These are phyloP conservation scores for Turritopsis dohrnii DNA, from an alignment of 30 jellyfish, hydroid and myxozoan species.

Conservation along the genomic window DNA sequence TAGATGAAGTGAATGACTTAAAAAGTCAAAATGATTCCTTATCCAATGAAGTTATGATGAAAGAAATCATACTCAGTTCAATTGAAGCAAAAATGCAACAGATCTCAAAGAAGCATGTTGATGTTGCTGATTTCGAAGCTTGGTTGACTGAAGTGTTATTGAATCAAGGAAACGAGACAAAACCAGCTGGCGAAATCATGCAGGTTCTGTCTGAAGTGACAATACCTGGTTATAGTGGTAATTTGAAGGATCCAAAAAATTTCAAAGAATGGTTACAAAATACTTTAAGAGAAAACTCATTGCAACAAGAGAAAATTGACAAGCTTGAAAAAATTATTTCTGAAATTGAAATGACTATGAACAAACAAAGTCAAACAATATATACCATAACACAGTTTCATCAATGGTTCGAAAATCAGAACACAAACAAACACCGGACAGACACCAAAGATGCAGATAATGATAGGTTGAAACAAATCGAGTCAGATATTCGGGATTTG, in stretches of 20 bases:
- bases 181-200: background rate
- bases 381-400: background rate
- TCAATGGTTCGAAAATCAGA: background rate
- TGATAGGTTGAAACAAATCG: constrained; percentile 17
- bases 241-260: background rate
- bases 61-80: constrained; percentile 33
- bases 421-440: background rate
- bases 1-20: constrained; percentile 3
- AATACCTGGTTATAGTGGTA: background rate
- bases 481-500: constrained; percentile 31
- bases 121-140: constrained; percentile 34
- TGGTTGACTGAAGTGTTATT: constrained; percentile 25
- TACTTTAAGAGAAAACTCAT: background rate
- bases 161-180: background rate
- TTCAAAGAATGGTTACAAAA: background rate
- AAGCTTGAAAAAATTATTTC: background rate
- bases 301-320: background rate
- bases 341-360: background rate
- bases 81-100: constrained; percentile 33
- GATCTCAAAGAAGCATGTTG: constrained; percentile 20
- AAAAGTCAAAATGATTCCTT: constrained; percentile 29
- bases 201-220: background rate
- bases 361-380: background rate
- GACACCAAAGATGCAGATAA: background rate
- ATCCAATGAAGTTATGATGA: constrained; percentile 42